Percentiles rank a stretch among this genome's conserved stretches.
These are phyloP conservation scores for Drosophila hamatofila DNA, from an alignment of 2,888 invertebrate species.

Conservation along the genomic window DNA sequence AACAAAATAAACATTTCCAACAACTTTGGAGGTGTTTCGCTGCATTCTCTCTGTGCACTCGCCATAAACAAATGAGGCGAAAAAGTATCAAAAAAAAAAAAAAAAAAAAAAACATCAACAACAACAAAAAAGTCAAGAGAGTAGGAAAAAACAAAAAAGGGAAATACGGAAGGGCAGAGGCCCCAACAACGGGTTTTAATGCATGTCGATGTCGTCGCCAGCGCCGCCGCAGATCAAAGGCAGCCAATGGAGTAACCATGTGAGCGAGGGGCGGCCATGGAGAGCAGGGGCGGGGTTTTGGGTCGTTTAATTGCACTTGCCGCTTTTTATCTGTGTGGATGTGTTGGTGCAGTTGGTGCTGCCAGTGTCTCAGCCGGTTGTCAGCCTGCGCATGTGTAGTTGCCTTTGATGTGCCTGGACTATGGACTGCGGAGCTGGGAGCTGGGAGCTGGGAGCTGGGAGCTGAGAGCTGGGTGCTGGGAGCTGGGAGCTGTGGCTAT, in stretches of 20 bases:
- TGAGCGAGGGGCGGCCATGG: not conserved
- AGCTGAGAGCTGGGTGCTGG: not conserved
- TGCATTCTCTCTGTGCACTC: slow-evolving; percentile 37
- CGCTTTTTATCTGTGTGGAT: slow-evolving; percentile 52
- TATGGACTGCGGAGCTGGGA: slow-evolving; percentile 9
- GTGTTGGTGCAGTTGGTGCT: slow-evolving; percentile 19
- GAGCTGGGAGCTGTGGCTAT: slow-evolving; percentile 2
- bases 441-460: slow-evolving; percentile 3
- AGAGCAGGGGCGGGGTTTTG: slow-evolving; percentile 26
- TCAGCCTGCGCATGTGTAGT: slow-evolving; percentile 55
- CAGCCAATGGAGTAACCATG: slow-evolving; percentile 31
- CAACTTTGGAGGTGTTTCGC: slow-evolving; percentile 45
- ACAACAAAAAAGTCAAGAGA: slow-evolving; percentile 2
- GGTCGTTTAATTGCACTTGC: slow-evolving; percentile 77
- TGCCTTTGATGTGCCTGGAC: slow-evolving; percentile 55
- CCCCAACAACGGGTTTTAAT: slow-evolving; percentile 65
- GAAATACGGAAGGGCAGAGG: slow-evolving; percentile 65
- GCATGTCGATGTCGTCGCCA: slow-evolving; percentile 72
- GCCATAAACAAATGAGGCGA: slow-evolving; percentile 64
- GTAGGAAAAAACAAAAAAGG: slow-evolving; percentile 18
- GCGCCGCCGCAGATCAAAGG: slow-evolving; percentile 72
- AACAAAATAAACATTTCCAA: slow-evolving; percentile 74
- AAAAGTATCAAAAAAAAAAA: slow-evolving; percentile 30
- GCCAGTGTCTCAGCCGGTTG: slow-evolving; percentile 19
- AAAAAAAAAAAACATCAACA: slow-evolving; percentile 4